Conservation (phyloP, 2,797 vertebrate genomes). For the Tarsius wallacei region DNA sequence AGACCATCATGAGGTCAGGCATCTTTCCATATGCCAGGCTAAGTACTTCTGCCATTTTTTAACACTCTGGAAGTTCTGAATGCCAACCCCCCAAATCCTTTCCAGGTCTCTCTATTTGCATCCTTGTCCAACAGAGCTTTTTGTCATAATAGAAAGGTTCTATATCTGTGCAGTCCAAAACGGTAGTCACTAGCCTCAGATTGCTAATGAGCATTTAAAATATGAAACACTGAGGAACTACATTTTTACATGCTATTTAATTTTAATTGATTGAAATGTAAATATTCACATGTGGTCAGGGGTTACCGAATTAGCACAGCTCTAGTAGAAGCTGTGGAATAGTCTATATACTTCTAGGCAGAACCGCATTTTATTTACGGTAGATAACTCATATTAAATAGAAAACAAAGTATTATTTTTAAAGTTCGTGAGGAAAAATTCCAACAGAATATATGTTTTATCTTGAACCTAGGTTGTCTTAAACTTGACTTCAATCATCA, state of each 20-base stretch:
- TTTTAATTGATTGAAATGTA: slow-evolving; percentile 61
- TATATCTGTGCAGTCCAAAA: not conserved
- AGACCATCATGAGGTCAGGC: not conserved
- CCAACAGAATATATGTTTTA: not conserved
- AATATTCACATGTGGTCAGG: slow-evolving; percentile 5
- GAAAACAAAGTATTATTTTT: not conserved
- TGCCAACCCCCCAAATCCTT: not conserved
- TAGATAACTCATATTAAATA: not conserved
- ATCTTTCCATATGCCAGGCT: not conserved
- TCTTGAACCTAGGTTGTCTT: slow-evolving; percentile 7
- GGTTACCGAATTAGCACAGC: not conserved
- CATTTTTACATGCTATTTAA: not conserved
- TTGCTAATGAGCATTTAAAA: slow-evolving; percentile 17
- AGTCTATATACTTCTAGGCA: not conserved
- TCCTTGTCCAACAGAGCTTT: not conserved
- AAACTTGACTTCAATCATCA: not conserved
- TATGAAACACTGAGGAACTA: not conserved
- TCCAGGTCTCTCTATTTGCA: slow-evolving; percentile 21
- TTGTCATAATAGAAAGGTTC: not conserved
- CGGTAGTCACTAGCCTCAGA: not conserved
- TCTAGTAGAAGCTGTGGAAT: not conserved
- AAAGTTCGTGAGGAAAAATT: not conserved
- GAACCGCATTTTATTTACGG: slow-evolving; percentile 12
- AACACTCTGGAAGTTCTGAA: slow-evolving; percentile 25
- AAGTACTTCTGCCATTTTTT: slow-evolving; percentile 65